Evolutionary conservation across 2,888 invertebrate genomes (phyloP).

Genomic region (Malachius bipustulatus): DNA sequence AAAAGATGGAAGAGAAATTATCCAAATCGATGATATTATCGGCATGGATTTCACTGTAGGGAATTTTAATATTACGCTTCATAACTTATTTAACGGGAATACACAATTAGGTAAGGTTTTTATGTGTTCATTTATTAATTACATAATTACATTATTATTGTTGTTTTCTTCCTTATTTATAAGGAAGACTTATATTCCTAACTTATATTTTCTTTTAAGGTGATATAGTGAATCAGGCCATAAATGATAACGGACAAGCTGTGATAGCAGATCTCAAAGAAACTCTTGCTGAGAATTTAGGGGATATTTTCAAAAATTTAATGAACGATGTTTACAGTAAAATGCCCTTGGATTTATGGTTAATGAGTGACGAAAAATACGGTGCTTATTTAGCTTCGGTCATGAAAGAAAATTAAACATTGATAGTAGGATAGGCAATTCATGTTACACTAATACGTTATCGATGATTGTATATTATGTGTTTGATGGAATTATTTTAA

Average conservation of each 20-base stretch:
- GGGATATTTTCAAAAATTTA: slow-evolving; percentile 43
- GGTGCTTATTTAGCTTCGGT: slow-evolving; percentile 17
- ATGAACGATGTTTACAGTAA: slow-evolving; percentile 48
- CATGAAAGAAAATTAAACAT: slow-evolving; percentile 9
- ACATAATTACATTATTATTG: neutral
- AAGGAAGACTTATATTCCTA: too few relatives aligned
- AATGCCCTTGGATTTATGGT: slow-evolving; percentile 46
- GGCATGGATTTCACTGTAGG: slow-evolving; percentile 44
- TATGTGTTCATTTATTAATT: too few relatives aligned
- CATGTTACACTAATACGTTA: too few relatives aligned
- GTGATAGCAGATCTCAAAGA: slow-evolving; percentile 46
- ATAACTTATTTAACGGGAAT: slow-evolving; percentile 51
- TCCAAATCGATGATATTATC: slow-evolving; percentile 43
- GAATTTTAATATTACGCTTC: slow-evolving; percentile 42
- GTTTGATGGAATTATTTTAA: too few relatives aligned
- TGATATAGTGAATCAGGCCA: slow-evolving; percentile 44
- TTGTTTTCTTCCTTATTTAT: slow-evolving; percentile 6
- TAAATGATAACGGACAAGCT: slow-evolving; percentile 47
- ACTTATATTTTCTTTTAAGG: too few relatives aligned
- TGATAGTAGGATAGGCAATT: too few relatives aligned
- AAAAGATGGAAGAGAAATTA: slow-evolving; percentile 34
- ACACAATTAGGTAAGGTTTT: slow-evolving; percentile 41
- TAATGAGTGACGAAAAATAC: slow-evolving; percentile 26
- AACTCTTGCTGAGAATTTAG: slow-evolving; percentile 43
- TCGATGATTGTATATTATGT: too few relatives aligned